A percentile compares a stretch with the other conserved stretches of the same genome.
phyloP scores from a whole-genome alignment of 2,888 invertebrate genomes.

The Cephus sareptanus region DNA sequence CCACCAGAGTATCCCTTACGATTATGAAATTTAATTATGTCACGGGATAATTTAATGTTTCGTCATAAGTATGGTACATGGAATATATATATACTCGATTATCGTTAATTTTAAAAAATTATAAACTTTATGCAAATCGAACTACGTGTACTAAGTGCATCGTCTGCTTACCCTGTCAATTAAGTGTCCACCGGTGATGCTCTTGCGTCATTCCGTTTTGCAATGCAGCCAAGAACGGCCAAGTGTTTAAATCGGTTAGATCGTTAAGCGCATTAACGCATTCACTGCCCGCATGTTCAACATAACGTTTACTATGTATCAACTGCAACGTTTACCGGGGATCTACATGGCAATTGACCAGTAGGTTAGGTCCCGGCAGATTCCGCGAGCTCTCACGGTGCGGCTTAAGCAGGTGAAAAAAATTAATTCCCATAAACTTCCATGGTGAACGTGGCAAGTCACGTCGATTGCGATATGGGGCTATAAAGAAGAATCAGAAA shows the following conservation, averaged over 20 bases:
- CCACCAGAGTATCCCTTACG: background rate
- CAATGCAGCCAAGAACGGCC: background rate
- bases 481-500: background rate
- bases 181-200: background rate
- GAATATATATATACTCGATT: too few relatives aligned
- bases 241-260: background rate
- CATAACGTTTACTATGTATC: background rate
- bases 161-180: background rate
- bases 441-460: background rate
- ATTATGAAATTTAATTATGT: too few relatives aligned
- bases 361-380: background rate
- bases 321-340: background rate
- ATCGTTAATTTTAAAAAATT: background rate
- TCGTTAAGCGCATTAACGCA: background rate
- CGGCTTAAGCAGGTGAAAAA: background rate
- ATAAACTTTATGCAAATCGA: background rate
- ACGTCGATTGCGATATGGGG: background rate
- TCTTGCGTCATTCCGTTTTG: background rate
- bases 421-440: background rate
- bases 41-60: too few relatives aligned
- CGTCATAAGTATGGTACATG: too few relatives aligned
- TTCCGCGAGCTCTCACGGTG: background rate
- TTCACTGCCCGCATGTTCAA: background rate
- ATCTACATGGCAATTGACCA: background rate
- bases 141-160: background rate